Evolutionary conservation across 2,888 invertebrate genomes (phyloP).

Genomic region (Miltochrista miniata): DNA sequence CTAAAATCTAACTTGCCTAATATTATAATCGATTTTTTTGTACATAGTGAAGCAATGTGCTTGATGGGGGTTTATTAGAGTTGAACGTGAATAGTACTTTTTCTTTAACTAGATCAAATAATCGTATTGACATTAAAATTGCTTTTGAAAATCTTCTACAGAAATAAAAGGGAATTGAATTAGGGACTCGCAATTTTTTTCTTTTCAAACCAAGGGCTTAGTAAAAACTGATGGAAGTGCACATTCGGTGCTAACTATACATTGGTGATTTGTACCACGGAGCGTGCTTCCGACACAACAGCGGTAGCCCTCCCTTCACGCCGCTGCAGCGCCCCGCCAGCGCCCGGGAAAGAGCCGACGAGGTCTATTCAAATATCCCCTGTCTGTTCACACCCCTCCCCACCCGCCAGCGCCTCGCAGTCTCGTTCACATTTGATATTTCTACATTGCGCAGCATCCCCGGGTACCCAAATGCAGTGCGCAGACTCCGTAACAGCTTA

Average conservation of each 20-base stretch:
- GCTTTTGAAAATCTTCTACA: no score
- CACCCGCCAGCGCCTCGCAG: constrained; percentile 81
- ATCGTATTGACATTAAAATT: no score
- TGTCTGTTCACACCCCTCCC: constrained; percentile 78
- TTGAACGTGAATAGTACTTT: no score
- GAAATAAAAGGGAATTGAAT: constrained; percentile 78
- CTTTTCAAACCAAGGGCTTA: constrained; percentile 49
- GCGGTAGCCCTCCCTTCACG: constrained; percentile 57
- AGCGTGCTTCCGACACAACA: constrained; percentile 81
- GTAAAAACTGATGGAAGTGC: constrained; percentile 73
- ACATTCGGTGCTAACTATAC: constrained; percentile 75
- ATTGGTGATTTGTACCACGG: constrained; percentile 72
- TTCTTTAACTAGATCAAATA: no score
- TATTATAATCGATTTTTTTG: no score
- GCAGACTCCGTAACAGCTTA: constrained; percentile 75
- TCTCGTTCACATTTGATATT: constrained; percentile 84
- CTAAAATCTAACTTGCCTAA: no score
- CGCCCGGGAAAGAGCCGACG: constrained; percentile 66
- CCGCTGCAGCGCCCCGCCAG: constrained; percentile 42
- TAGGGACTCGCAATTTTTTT: constrained; percentile 69
- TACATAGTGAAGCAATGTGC: no score
- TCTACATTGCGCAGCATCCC: constrained; percentile 85
- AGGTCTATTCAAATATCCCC: constrained; percentile 81
- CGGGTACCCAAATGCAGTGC: constrained; percentile 78
- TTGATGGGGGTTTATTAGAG: no score